These are phyloP conservation scores for Drosophila mettleri DNA, from an alignment of 2,888 invertebrate species.

Conservation along the genomic window DNA sequence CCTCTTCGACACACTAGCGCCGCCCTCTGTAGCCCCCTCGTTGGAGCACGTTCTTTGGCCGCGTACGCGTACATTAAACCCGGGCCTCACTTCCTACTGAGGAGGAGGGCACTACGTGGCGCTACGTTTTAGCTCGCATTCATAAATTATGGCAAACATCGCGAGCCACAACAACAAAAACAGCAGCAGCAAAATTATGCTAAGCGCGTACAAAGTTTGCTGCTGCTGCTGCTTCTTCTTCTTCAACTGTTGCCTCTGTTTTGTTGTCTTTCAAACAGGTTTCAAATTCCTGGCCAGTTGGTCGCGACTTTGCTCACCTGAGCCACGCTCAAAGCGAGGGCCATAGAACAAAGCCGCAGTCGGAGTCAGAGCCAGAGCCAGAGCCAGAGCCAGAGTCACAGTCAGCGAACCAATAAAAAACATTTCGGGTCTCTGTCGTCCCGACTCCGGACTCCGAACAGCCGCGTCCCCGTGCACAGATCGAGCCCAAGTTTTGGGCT, in stretches of 20 bases:
- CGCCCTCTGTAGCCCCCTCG: neutral
- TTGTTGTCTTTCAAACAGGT: slow-evolving; percentile 67
- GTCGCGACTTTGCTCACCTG: slow-evolving; percentile 56
- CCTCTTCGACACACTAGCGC: slow-evolving; percentile 30
- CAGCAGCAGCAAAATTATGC: slow-evolving; percentile 61
- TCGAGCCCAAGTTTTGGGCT: slow-evolving; percentile 67
- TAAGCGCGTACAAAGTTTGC: slow-evolving; percentile 70
- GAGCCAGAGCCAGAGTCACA: neutral
- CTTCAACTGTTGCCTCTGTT: slow-evolving; percentile 5
- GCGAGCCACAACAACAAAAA: slow-evolving; percentile 32
- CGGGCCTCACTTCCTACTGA: slow-evolving; percentile 65
- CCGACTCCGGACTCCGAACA: neutral
- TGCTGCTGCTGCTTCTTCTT: slow-evolving; percentile 19
- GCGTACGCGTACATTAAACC: slow-evolving; percentile 63
- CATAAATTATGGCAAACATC: slow-evolving; percentile 71
- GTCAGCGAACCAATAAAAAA: slow-evolving; percentile 51
- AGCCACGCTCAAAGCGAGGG: slow-evolving; percentile 32
- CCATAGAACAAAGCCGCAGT: slow-evolving; percentile 39
- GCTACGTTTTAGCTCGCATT: slow-evolving; percentile 68
- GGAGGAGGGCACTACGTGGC: slow-evolving; percentile 67
- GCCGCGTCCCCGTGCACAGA: slow-evolving; percentile 22
- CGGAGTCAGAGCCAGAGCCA: neutral
- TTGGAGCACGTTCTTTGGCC: slow-evolving; percentile 52
- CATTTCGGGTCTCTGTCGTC: slow-evolving; percentile 38
- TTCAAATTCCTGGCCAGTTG: slow-evolving; percentile 76